phyloP scores from a whole-genome alignment of 1,140 invertebrate species.

The Procambarus virginalis region DNA sequence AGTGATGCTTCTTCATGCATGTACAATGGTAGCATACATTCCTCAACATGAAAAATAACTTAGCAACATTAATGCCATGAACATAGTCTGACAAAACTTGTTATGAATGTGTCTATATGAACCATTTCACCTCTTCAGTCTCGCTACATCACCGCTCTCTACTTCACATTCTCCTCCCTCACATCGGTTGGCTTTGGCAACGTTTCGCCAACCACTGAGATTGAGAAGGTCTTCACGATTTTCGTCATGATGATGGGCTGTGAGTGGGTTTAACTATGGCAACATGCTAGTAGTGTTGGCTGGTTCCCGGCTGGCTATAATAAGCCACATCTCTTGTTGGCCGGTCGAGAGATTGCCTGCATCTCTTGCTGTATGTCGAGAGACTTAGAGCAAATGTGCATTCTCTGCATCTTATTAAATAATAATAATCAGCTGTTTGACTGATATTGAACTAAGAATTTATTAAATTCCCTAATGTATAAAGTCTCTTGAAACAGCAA shows the following conservation, averaged over 20 bases:
- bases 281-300: not conserved
- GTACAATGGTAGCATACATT: too few species aligned
- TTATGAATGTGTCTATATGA: not conserved
- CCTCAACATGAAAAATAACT: not conserved
- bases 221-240: constrained; percentile 78
- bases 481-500: not conserved
- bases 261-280: constrained; percentile 70
- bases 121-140: constrained; percentile 71
- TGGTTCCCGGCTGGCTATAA: not conserved
- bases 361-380: not conserved
- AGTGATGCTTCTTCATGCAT: too few species aligned
- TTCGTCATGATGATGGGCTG: constrained; percentile 77
- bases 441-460: too few species aligned
- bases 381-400: not conserved
- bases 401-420: not conserved
- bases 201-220: constrained; percentile 78
- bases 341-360: not conserved
- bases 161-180: constrained; percentile 78
- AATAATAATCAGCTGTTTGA: too few species aligned
- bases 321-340: not conserved
- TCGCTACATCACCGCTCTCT: constrained; percentile 78
- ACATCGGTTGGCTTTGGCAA: constrained; percentile 79
- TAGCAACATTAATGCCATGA: not conserved
- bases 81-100: not conserved
- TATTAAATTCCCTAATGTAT: too few species aligned